A percentile compares a stretch with the other conserved stretches of the same genome.
These are phyloP conservation scores for Philaethria dido DNA, from an alignment of 2,888 invertebrate genomes.

Conservation along the genomic window DNA sequence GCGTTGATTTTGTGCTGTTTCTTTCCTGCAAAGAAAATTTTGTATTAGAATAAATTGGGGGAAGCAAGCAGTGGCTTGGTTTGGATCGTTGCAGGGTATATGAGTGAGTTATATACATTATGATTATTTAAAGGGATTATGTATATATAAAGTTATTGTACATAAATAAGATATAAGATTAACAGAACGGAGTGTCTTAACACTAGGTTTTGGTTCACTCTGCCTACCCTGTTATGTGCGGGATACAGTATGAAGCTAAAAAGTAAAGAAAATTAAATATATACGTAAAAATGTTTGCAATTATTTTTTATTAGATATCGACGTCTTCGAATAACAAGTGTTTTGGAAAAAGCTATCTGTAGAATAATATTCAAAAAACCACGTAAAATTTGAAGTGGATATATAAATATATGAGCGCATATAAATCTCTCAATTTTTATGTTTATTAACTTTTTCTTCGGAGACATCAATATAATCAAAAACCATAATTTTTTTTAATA, in stretches of 20 bases:
- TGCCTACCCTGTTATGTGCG: too few relatives aligned
- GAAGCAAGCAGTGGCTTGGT: background rate
- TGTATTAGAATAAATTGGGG: slow-evolving; percentile 32
- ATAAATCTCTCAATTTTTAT: too few relatives aligned
- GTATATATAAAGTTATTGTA: slow-evolving; percentile 11
- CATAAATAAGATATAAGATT: too few relatives aligned
- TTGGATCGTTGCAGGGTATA: background rate
- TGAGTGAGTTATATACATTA: slow-evolving; percentile 15
- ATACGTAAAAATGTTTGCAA: background rate
- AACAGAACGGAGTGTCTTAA: too few relatives aligned
- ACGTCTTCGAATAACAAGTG: background rate
- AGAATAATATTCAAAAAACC: too few relatives aligned
- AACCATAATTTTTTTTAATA: background rate
- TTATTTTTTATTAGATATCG: background rate
- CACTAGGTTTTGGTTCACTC: too few relatives aligned
- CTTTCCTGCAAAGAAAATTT: slow-evolving; percentile 46
- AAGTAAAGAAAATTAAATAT: background rate
- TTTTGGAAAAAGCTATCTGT: too few relatives aligned
- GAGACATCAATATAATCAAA: background rate
- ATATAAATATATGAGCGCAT: too few relatives aligned
- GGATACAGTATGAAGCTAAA: too few relatives aligned
- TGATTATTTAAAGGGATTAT: background rate
- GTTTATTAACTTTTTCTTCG: background rate
- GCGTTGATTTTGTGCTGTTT: slow-evolving; percentile 37
- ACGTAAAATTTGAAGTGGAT: too few relatives aligned